These are phyloP conservation scores for Heterocephalus glaber DNA, from an alignment of 2,113 vertebrate species.

Conservation along the genomic window DNA sequence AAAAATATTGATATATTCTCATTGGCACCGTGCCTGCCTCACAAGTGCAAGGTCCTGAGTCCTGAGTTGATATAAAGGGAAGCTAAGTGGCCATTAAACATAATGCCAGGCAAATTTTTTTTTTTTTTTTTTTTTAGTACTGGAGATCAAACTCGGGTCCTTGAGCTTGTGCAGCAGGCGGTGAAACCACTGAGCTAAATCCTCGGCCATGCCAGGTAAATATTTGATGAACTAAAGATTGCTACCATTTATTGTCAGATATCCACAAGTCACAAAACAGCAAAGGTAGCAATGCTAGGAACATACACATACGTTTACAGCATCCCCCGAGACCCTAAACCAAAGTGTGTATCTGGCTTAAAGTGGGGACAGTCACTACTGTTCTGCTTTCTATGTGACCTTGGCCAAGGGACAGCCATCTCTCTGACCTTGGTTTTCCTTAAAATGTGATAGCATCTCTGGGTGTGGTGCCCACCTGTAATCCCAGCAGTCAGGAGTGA, in stretches of 20 bases:
- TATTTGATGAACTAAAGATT: conserved; percentile 7
- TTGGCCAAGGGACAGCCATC: background rate
- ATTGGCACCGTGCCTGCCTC: too few species aligned
- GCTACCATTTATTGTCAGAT: background rate
- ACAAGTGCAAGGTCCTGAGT: too few species aligned
- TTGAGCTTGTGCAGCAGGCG: too few species aligned
- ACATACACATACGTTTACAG: background rate
- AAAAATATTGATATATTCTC: too few species aligned
- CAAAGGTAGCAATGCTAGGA: background rate
- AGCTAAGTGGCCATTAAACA: background rate
- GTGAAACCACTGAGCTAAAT: too few species aligned
- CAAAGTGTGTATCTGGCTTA: background rate
- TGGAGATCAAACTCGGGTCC: too few species aligned
- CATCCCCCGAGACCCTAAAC: background rate
- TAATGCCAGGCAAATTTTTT: background rate
- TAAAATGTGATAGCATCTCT: background rate
- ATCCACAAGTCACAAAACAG: background rate
- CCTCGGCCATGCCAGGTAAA: too few species aligned
- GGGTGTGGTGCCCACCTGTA: background rate
- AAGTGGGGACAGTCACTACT: background rate
- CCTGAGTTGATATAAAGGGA: background rate
- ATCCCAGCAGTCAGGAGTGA: background rate
- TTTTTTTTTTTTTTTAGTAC: too few species aligned
- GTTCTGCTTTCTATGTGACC: background rate
- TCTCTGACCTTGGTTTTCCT: background rate